A percentile compares a stretch with the other conserved stretches of the same genome.
These are phyloP conservation scores for Orthosia gracilis DNA, from an alignment of 2,888 invertebrate genomes.

Conservation along the genomic window DNA sequence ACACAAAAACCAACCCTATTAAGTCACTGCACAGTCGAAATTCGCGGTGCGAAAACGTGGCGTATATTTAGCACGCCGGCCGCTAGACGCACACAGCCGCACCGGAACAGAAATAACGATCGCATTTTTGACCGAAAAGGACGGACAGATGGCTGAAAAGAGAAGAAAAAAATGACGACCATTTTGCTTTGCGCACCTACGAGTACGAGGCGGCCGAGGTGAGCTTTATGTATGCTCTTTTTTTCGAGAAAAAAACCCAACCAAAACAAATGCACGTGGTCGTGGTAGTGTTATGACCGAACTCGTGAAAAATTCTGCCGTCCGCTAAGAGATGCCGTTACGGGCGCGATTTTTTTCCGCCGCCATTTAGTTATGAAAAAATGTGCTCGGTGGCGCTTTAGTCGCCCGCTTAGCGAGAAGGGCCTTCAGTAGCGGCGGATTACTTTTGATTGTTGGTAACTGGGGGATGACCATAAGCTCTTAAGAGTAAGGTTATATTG, in stretches of 20 bases:
- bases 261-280: conserved; percentile 91
- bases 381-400: conserved; percentile 84
- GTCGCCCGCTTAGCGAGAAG: conserved; percentile 59
- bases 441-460: conserved; percentile 48
- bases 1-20: conserved; percentile 69
- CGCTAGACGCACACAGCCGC: conserved; percentile 88
- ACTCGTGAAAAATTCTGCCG: conserved; percentile 85
- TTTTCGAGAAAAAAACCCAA: conserved; percentile 88
- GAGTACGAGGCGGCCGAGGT: conserved; percentile 85
- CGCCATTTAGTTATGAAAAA: conserved; percentile 86
- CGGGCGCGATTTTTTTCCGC: conserved; percentile 83
- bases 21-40: conserved; percentile 46
- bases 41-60: conserved; percentile 68
- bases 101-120: conserved; percentile 92
- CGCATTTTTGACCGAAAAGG: conserved; percentile 91
- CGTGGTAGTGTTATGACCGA: conserved; percentile 90
- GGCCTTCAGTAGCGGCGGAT: conserved; percentile 25
- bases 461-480: too few relatives aligned
- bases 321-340: conserved; percentile 90
- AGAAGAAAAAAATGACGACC: conserved; percentile 91
- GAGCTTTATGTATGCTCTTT: conserved; percentile 89
- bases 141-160: conserved; percentile 91
- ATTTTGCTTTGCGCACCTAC: conserved; percentile 90
- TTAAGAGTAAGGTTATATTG: too few relatives aligned
- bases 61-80: conserved; percentile 79